Evolutionary conservation across 2,797 vertebrate genomes (phyloP), one percentile per base, ranked within the genome.

Genomic region (Balearica regulorum): DNA sequence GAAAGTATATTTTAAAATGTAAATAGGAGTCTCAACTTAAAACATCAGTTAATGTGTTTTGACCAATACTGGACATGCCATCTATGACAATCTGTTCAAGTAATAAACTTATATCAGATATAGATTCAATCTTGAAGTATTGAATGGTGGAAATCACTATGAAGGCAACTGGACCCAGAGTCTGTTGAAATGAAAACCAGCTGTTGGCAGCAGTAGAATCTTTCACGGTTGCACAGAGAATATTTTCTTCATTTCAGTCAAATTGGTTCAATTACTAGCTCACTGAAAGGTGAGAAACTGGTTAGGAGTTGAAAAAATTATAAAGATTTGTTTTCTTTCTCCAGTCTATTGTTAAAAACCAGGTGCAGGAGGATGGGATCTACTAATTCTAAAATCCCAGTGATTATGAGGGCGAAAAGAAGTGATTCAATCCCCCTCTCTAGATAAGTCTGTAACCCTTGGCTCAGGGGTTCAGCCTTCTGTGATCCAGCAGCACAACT

Each of bases 191-290:
- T 73, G 14, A 61, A 95, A 80, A 73, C 15, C 72, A 73, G 55
- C 60, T 91, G 33, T 62, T 91, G 55, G 53, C 43, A 73, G 24
- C 28, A 76, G 44, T 25, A 86, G 54, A 76, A 49, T 43, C 28
- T 93, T 89, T 85, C 60, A 46, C 54, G 73, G 43, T 65, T 80
- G 28, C 21, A 60, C 29, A 17, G n/a, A 81, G 43, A 89, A 80
- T 65, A 73, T 83, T 91, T 83, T 94, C 46, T 91, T 80, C 11
- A 85, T 83, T 85, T 91, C 85, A 77, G 68, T 83, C 55, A 90
- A 93, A 83, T 77, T 70, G 21, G 21, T 83, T 90, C 46, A 93
- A 66, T 85, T 83, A 82, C 54, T 72, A 37, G 14, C 41, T 66
- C 60, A 39, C 35, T 31, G 43, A 89, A 84, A 89, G 41, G 31